Evolutionary conservation across 2,113 vertebrate genomes (phyloP).

Genomic region (Cyprinus carpio): DNA sequence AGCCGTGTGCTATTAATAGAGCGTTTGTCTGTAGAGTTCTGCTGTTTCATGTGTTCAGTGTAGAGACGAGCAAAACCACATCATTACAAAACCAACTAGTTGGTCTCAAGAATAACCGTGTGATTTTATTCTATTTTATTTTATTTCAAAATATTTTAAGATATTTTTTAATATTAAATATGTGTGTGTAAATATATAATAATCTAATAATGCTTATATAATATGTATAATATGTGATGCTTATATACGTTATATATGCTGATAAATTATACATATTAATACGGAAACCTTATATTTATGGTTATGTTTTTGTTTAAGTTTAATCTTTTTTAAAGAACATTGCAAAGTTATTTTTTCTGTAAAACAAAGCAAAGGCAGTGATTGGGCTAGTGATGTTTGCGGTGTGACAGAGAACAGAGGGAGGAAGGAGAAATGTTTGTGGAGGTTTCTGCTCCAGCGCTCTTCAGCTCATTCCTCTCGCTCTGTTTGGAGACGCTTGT

Average conservation of each 20-base stretch:
- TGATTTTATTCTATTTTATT: background rate
- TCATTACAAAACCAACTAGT: background rate
- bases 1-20: slow-evolving; percentile 42
- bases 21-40: slow-evolving; percentile 35
- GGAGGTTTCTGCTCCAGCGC: slow-evolving; percentile 63
- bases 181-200: no score
- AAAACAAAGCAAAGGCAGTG: background rate
- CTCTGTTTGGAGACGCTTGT: background rate
- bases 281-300: background rate
- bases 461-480: slow-evolving; percentile 17
- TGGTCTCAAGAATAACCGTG: background rate
- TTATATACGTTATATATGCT: background rate
- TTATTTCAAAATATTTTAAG: background rate
- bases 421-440: slow-evolving; percentile 56
- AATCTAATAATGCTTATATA: no score
- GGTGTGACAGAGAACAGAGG: background rate
- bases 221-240: background rate
- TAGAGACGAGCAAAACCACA: background rate
- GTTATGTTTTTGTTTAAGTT: background rate
- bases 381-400: background rate
- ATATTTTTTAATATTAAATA: no score
- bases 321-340: background rate
- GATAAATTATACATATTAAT: background rate
- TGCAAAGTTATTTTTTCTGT: background rate
- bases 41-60: slow-evolving; percentile 4